Percentiles rank a stretch among this genome's conserved stretches.
These are phyloP conservation scores for Drosophila mayri DNA, from an alignment of 1,140 invertebrate species.

Conservation along the genomic window DNA sequence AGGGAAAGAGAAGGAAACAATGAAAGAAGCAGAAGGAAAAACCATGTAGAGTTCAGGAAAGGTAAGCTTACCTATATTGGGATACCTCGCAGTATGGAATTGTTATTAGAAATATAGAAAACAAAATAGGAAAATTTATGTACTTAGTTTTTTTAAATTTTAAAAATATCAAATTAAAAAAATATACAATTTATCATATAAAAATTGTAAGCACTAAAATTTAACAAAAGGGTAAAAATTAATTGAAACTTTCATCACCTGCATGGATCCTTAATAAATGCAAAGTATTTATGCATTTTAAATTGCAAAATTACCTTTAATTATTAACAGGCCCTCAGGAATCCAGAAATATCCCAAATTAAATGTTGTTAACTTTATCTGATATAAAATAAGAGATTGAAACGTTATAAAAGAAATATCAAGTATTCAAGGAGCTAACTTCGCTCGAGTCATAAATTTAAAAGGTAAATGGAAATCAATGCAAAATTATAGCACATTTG, in stretches of 20 bases:
- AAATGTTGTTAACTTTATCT: background rate
- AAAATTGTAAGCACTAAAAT: background rate
- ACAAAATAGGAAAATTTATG: background rate
- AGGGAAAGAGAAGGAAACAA: background rate
- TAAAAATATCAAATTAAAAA: background rate
- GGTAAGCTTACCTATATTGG: background rate
- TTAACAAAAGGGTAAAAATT: background rate
- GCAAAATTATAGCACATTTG: conserved; percentile 74
- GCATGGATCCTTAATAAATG: background rate
- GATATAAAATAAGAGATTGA: conserved; percentile 7
- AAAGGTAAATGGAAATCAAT: conserved; percentile 67
- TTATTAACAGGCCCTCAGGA: background rate
- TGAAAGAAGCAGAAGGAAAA: background rate
- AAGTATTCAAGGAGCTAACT: conserved; percentile 17
- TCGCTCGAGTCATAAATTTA: conserved; percentile 31
- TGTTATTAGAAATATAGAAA: no score
- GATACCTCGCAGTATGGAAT: background rate
- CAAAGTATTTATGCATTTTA: background rate
- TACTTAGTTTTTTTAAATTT: background rate
- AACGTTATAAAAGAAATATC: background rate
- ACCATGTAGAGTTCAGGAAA: background rate
- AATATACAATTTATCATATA: background rate
- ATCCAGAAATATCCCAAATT: background rate
- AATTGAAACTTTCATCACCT: background rate
- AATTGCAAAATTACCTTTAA: background rate